Evolutionary conservation across 1,140 invertebrate species (phyloP).

Genomic region (Lanistes nyassanus): DNA sequence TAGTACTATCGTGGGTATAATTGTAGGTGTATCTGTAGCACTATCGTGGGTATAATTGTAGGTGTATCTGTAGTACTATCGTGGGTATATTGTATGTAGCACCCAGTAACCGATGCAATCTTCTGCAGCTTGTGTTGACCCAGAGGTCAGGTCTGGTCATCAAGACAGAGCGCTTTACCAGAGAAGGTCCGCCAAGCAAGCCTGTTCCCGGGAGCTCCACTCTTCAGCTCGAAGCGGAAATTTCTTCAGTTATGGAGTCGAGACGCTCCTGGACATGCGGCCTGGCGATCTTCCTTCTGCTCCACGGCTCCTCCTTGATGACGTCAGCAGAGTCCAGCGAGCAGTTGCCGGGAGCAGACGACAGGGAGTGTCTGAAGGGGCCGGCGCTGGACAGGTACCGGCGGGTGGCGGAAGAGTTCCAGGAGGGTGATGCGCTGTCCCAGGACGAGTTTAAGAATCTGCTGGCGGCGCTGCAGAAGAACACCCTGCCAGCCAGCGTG

Average conservation of each 20-base stretch:
- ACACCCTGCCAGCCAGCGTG: too few species aligned
- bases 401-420: neutral
- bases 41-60: too few species aligned
- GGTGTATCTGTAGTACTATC: too few species aligned
- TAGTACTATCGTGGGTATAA: too few species aligned
- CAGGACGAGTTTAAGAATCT: neutral
- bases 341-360: neutral
- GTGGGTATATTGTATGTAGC: too few species aligned
- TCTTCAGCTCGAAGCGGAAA: conserved; percentile 21
- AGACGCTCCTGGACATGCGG: neutral
- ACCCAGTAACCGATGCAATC: too few species aligned
- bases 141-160: too few species aligned
- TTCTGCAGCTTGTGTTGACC: too few species aligned
- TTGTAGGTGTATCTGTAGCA: too few species aligned
- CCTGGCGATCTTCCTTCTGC: neutral
- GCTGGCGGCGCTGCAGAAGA: neutral
- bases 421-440: neutral
- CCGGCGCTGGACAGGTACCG: neutral
- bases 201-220: too few species aligned
- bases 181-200: too few species aligned
- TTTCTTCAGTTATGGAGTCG: conserved; percentile 22
- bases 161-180: too few species aligned
- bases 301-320: neutral
- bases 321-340: neutral
- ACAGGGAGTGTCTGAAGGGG: neutral